Percentiles rank a stretch among this genome's conserved stretches.
phyloP scores from a whole-genome alignment of 2,113 vertebrate species.

The Toxostoma redivivum region DNA sequence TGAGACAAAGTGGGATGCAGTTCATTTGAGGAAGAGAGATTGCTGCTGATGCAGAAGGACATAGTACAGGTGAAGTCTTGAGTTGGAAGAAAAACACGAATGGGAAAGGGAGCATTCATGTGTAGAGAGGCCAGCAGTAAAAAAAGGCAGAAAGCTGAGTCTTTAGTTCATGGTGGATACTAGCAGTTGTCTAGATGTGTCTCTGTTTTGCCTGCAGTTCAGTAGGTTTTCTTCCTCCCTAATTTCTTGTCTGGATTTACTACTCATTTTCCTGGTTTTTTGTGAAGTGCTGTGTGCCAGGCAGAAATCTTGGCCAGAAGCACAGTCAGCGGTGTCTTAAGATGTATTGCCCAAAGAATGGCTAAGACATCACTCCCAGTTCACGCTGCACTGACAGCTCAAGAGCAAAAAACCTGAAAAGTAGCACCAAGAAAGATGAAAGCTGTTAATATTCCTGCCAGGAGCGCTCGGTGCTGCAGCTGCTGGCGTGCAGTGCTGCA shows the following conservation, averaged over 20 bases:
- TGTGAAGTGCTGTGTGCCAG: background rate
- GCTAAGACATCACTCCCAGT: background rate
- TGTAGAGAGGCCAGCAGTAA: background rate
- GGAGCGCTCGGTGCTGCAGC: background rate
- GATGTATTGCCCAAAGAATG: background rate
- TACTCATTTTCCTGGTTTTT: background rate
- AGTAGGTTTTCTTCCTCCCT: background rate
- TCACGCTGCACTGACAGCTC: background rate
- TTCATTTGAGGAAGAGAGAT: background rate
- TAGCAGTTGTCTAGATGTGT: background rate
- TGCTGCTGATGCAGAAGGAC: background rate
- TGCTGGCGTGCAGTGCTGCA: background rate
- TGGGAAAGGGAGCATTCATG: background rate
- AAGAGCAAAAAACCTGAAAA: background rate
- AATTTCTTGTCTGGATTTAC: background rate
- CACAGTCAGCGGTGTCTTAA: background rate
- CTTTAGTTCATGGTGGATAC: background rate
- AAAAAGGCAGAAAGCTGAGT: background rate
- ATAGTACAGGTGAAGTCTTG: background rate
- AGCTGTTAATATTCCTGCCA: slow-evolving; percentile 26
- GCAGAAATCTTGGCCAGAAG: background rate
- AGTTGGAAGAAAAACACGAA: background rate
- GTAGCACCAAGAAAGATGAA: background rate
- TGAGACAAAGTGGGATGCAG: background rate
- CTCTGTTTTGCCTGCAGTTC: background rate